Evolutionary conservation across 2,797 vertebrate species (phyloP).

Genomic region (Scyliorhinus canicula): DNA sequence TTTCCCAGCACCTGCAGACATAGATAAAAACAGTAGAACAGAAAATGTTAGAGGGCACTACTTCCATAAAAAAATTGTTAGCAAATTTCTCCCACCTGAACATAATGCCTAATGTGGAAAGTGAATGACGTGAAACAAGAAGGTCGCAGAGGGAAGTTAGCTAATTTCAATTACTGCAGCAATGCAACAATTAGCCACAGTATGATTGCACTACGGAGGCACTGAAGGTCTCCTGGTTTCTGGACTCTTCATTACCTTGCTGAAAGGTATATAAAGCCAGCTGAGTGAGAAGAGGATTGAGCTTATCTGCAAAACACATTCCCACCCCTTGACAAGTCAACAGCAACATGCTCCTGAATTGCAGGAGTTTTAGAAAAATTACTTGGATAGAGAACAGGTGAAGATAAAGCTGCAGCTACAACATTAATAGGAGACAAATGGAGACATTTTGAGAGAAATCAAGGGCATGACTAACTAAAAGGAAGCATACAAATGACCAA

Average conservation of each 20-base stretch:
- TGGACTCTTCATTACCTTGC: neutral
- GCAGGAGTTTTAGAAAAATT: neutral
- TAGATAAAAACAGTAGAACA: neutral
- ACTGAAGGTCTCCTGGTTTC: neutral
- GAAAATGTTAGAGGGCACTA: neutral
- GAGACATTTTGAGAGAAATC: neutral
- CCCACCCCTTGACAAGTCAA: neutral
- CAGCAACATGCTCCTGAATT: neutral
- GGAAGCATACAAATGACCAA: neutral
- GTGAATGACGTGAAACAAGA: neutral
- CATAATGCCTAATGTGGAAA: neutral
- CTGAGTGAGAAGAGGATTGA: neutral
- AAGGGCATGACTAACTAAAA: neutral
- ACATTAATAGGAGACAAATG: neutral
- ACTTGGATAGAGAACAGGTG: neutral
- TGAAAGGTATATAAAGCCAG: neutral
- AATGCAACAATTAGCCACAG: neutral
- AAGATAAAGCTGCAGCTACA: neutral
- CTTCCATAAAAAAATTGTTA: neutral
- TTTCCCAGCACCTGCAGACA: conserved; percentile 73
- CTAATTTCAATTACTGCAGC: neutral
- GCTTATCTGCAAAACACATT: neutral
- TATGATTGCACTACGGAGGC: neutral
- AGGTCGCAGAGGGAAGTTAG: neutral
- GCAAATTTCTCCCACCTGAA: neutral